Evolutionary conservation across 2,113 vertebrate species (phyloP), one percentile per base, ranked within the genome.

Genomic region (Corapipo altera): DNA sequence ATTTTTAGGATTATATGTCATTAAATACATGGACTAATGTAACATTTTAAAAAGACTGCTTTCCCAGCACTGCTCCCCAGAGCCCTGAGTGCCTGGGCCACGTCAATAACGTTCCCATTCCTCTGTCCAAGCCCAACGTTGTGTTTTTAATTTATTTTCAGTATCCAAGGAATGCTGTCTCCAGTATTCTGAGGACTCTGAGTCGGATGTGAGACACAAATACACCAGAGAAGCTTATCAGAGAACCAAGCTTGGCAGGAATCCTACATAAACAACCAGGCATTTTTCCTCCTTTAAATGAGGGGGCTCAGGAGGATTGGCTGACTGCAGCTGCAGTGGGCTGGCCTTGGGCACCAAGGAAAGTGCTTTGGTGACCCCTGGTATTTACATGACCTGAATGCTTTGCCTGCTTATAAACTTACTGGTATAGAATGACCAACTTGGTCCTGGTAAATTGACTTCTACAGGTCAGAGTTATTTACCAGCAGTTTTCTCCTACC

Each of bases 71-170:
- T 44, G 4, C 21, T 96, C 94, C 94, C 96, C 58, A 74, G 94
- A 91, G 94, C 30, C 88, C 76, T 85, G 14, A 57, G 62, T 84
- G 96, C 91, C 77, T 95, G 89, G 76, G 72, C 93, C 95, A 94
- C 30, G 61, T 96, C 89, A 96, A 23, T 81, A 97, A 80, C 2
- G 3, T 97, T 97, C 96, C 93, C 96, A 96, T 91, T 96, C 83
- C 84, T 88, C 90, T 97, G 97, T 98, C 98, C 98, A 98, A 98
- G 97, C 97, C 97, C 95, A 96, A n/a, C 37, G 89, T 97, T 98
- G 98, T 98, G 98, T 98, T 98, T 98, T 98, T 98, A 98, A 98
- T 98, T 98, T 98, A 98, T 96, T 98, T 97, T 98, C 98, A 98
- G 98, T 98, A 98, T 98, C 97, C 97, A 96, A 98, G 97, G 98